A percentile compares a stretch with the other conserved stretches of the same genome.
These are phyloP conservation scores for Podiceps cristatus DNA, from an alignment of 2,113 vertebrate genomes.

Conservation along the genomic window DNA sequence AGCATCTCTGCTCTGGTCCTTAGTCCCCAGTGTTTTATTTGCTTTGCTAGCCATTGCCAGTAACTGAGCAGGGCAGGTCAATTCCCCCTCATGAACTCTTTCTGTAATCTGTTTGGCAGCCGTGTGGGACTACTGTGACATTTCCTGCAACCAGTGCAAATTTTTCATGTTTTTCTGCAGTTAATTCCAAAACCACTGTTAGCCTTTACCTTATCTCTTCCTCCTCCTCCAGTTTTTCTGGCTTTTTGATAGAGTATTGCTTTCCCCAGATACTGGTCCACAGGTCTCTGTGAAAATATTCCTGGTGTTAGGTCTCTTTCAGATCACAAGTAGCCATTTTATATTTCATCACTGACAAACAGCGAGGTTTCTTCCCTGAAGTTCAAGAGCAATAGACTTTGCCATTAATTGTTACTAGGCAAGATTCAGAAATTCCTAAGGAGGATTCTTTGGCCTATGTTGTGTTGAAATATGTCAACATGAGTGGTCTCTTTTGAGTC, in stretches of 20 bases:
- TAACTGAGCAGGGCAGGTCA: background rate
- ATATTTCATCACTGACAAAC: background rate
- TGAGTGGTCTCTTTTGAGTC: background rate
- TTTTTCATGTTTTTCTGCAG: background rate
- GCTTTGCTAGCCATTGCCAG: background rate
- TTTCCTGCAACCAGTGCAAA: background rate
- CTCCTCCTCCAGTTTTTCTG: background rate
- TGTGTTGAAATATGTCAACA: background rate
- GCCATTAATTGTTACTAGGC: background rate
- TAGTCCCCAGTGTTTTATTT: background rate
- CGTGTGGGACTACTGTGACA: background rate
- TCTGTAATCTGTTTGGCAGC: background rate
- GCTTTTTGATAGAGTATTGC: background rate
- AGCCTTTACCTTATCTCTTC: background rate
- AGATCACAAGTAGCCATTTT: background rate
- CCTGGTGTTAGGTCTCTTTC: background rate
- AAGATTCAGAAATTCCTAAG: background rate
- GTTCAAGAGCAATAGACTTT: background rate
- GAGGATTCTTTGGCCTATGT: background rate
- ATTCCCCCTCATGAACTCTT: accelerated
- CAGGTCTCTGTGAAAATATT: background rate
- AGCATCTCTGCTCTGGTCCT: background rate
- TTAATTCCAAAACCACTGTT: background rate
- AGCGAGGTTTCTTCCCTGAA: background rate
- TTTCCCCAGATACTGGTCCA: background rate